phyloP scores from a whole-genome alignment of 35 echinoderm and acorn worm species.

The Lytechinus pictus region DNA sequence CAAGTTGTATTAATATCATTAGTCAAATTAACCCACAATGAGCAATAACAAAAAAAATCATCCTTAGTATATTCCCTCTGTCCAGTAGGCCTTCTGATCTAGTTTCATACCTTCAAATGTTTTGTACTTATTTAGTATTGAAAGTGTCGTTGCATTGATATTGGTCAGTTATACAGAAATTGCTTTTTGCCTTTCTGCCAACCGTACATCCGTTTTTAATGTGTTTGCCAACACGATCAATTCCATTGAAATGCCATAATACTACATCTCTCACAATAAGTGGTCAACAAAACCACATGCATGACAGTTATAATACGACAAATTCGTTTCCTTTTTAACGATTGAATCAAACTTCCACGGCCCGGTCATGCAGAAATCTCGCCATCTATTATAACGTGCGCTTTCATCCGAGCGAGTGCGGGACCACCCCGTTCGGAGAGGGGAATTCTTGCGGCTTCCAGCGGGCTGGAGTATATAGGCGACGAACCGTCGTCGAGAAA shows the following conservation, averaged over 20 bases:
- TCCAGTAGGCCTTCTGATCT: too few species aligned
- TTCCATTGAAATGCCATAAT: background rate
- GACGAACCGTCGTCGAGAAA: conserved; percentile 6
- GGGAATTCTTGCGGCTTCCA: conserved; percentile 39
- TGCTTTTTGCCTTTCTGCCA: background rate
- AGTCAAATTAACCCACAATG: too few species aligned
- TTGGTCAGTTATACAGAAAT: background rate
- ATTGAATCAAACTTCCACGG: background rate
- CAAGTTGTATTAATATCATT: too few species aligned
- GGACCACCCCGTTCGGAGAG: conserved; percentile 5
- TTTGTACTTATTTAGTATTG: too few species aligned
- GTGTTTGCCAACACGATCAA: conserved; percentile 26
- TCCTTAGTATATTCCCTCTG: too few species aligned
- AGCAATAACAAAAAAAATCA: too few species aligned
- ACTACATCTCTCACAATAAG: background rate
- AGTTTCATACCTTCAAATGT: too few species aligned
- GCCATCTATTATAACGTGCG: background rate
- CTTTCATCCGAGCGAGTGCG: background rate
- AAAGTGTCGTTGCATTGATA: background rate
- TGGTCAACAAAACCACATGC: conserved; percentile 23
- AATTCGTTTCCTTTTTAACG: conserved; percentile 21
- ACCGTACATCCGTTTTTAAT: background rate
- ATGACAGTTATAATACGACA: conserved; percentile 22
- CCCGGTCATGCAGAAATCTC: conserved; percentile 16
- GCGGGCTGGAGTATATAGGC: background rate